Percentiles rank a stretch among this genome's conserved stretches.
Conservation (phyloP, 1,140 invertebrate genomes). For the Sitobion miscanthi region DNA sequence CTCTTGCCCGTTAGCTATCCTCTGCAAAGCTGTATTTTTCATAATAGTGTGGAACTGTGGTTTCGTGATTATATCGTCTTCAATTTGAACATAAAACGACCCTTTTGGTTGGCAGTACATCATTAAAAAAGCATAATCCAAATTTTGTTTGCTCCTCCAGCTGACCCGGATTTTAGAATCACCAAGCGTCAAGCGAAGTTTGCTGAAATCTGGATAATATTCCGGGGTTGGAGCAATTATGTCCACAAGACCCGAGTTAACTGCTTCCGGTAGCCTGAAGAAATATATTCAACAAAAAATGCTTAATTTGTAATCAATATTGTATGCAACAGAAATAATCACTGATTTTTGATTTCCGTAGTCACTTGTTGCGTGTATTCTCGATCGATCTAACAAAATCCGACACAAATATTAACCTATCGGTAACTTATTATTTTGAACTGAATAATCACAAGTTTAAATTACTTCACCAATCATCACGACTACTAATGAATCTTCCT, state of each 20-base stretch:
- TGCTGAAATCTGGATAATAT: conserved; percentile 89
- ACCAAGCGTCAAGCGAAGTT: conserved; percentile 79
- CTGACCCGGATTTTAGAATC: conserved; percentile 86
- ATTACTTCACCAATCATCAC: conserved; percentile 87
- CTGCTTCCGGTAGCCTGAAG: conserved; percentile 75
- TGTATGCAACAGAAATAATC: conserved; percentile 63
- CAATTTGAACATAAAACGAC: conserved; percentile 85
- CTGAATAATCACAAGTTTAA: conserved; percentile 27
- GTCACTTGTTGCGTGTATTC: conserved; percentile 75
- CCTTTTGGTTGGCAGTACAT: conserved; percentile 86
- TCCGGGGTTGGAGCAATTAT: conserved; percentile 82
- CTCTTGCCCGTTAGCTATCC: conserved; percentile 72
- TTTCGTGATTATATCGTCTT: conserved; percentile 94
- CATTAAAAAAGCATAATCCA: conserved; percentile 96
- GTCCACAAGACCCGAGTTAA: conserved; percentile 85
- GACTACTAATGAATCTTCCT: conserved; percentile 82
- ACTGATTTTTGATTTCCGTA: conserved; percentile 78
- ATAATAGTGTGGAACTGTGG: conserved; percentile 85
- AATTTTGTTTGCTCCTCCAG: conserved; percentile 96
- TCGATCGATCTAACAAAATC: conserved; percentile 69
- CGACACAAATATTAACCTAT: background rate
- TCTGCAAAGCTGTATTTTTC: conserved; percentile 86
- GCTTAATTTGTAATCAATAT: background rate
- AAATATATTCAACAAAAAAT: background rate
- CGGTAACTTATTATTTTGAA: background rate